Percentiles rank a stretch among this genome's conserved stretches.
Evolutionary conservation across 92 coral and sea anemone species (phyloP).

Genomic region (Zoanthus gigantus): DNA sequence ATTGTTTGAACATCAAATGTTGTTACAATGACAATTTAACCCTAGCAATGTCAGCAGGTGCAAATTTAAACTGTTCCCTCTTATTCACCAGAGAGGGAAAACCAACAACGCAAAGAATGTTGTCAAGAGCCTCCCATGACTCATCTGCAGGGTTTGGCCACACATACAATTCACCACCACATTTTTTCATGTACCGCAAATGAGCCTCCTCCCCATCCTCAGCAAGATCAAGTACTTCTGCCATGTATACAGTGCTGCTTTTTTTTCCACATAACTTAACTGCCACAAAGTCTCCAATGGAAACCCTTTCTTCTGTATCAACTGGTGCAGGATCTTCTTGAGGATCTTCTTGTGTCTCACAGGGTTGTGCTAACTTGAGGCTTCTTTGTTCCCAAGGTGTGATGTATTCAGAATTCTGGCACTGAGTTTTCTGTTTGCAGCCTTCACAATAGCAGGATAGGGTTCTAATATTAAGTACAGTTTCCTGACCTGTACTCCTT

Average conservation of each 20-base stretch:
- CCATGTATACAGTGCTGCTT: slow-evolving; percentile 36
- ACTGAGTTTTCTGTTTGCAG: slow-evolving; percentile 28
- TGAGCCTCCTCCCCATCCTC: slow-evolving; percentile 57
- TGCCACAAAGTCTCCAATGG: slow-evolving; percentile 52
- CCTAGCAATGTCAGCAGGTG: neutral
- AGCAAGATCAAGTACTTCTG: slow-evolving; percentile 21
- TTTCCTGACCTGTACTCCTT: slow-evolving; percentile 26
- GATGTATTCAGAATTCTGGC: slow-evolving; percentile 29
- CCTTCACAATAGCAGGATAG: neutral
- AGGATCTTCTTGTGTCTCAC: neutral
- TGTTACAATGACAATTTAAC: slow-evolving; percentile 1
- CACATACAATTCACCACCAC: slow-evolving; percentile 45
- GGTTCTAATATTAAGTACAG: slow-evolving; percentile 7
- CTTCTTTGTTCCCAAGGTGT: slow-evolving; percentile 8
- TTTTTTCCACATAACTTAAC: slow-evolving; percentile 45
- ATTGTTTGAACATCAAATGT: neutral
- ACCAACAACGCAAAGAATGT: neutral
- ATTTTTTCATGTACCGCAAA: slow-evolving; percentile 49
- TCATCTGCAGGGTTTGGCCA: slow-evolving; percentile 32
- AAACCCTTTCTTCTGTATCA: slow-evolving; percentile 15
- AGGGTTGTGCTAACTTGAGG: neutral
- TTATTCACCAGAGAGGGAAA: neutral
- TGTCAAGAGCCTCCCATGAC: neutral
- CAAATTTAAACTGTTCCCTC: neutral
- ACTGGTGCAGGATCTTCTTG: neutral